Base-by-base conservation (phyloP, 1,140 invertebrate genomes). In the Diorhabda elongata region DNA sequence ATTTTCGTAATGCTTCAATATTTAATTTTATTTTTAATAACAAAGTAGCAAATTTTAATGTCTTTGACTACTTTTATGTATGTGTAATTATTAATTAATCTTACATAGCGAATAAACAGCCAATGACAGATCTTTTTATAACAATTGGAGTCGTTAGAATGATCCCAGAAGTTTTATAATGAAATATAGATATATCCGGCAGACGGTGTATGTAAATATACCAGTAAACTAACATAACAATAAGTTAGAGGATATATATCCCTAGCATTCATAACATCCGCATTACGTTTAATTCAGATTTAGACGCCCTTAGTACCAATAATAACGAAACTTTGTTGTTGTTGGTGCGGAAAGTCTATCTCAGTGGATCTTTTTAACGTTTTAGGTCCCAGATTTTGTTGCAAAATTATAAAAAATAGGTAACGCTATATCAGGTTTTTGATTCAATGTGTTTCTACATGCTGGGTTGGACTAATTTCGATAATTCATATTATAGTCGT, bases 231-330 rank as follows among this genome's bases (percentile, higher is more conserved):
- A 66, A 57, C 64, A 66, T 59, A 66, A 59, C 58, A 66, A 66
- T 66, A 66, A 66, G 56, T 64, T 64, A 64, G 41, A 56, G 44
- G 63, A 64, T 64, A 43, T 52, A 52, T 44, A 64, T 41, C 44
- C 43, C 6, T 5, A 57, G 45, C 63, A 64, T 45, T 60, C 65
- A 60, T 67, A 67, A 67, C 58, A 47, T 47, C 44, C 65, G 65
- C 65, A 67, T 67, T 67, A 67, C 65, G 57, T 11, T 60, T 59
- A 67, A 67, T 67, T 67, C 65, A 60, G 57, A 67, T 67, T 67
- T 67, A 67, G 65, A 67, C 58, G 65, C 57, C 65, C 57, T 60
- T 42, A 60, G 65, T 59, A 67, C 65, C 65, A 67, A 67, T 67
- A 67, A 67, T 47, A 67, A 67, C 65, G 57, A 67, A 67, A 67